These are phyloP conservation scores for Drosophila lutescens DNA, from an alignment of 2,888 invertebrate species.

Conservation along the genomic window DNA sequence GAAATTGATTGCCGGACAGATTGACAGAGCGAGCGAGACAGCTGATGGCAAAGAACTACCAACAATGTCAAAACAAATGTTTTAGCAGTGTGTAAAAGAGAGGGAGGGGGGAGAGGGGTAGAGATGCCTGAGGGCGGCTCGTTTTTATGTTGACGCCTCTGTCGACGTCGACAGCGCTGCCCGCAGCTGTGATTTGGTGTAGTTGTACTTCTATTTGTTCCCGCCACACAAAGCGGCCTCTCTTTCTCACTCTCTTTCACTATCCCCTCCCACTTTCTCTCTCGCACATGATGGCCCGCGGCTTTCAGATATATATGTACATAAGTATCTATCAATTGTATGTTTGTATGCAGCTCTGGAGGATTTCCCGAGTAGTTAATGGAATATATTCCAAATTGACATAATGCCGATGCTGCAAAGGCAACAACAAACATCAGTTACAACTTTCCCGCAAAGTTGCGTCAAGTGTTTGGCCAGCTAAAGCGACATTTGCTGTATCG, in stretches of 20 bases:
- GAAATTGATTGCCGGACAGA: slow-evolving; percentile 33
- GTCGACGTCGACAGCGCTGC: slow-evolving; percentile 12
- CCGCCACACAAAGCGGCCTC: slow-evolving; percentile 30
- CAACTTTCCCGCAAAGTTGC: slow-evolving; percentile 17
- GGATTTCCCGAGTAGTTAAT: slow-evolving; percentile 37
- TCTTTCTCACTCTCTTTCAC: background rate
- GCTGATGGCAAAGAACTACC: slow-evolving; percentile 20
- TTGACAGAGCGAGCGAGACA: slow-evolving; percentile 28
- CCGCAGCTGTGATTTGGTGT: slow-evolving; percentile 33
- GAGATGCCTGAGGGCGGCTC: slow-evolving; percentile 22
- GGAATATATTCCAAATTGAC: slow-evolving; percentile 36
- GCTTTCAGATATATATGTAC: background rate
- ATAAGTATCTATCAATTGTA: too few species aligned
- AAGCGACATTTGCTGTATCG: slow-evolving; percentile 27
- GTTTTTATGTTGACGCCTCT: slow-evolving; percentile 33
- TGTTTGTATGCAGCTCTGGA: slow-evolving; percentile 9
- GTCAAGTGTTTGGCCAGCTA: slow-evolving; percentile 36
- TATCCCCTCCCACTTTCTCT: slow-evolving; percentile 11
- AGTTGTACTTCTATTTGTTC: slow-evolving; percentile 39
- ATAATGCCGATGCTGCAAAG: slow-evolving; percentile 15
- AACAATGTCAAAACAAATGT: slow-evolving; percentile 49
- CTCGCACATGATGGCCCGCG: slow-evolving; percentile 22
- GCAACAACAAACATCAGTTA: slow-evolving; percentile 18
- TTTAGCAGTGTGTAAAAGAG: slow-evolving; percentile 17
- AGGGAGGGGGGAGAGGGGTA: background rate